Evolutionary conservation across 2,888 invertebrate species (phyloP), one percentile per base, ranked within the genome.

Genomic region (Meteorus colon): DNA sequence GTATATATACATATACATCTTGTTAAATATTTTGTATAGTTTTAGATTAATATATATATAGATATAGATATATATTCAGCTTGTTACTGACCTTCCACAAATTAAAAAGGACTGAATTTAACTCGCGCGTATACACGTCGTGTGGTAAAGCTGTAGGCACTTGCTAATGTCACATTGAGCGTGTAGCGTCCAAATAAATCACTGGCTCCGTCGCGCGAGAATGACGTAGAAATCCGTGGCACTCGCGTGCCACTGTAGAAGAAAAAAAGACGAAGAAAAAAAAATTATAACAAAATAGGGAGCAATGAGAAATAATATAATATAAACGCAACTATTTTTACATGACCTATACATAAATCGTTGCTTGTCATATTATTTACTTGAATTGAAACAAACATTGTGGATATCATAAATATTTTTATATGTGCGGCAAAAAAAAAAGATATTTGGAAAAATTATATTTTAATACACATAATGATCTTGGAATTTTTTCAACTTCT

Each of bases 51-150:
- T 19, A 24, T 19, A 55, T 19, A 5, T 55, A 55, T 55, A 19
- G 6, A 55, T 55, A 19, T 55, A n/a, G n/a, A 2, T 48, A n/a
- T 19, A 55, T 24, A 41, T 19, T 63, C 19, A 4, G 16, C 63
- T 65, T 65, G 65, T 65, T 10, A 65, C 65, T 65, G 65, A 65
- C 65, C 65, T 65, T 65, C 24, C 37, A 14, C 37, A 65, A 41
- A 65, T 41, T 37, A 24, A 65, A 65, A 24, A 24, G 19, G 19
- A 65, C 41, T 65, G 65, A 65, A 65, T 65, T 65, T 31, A 55
- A 55, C 19, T 65, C 65, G 65, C 34, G 65, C 65, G 65, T 37
- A 55, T 19, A 55, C 55, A 55, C 55, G 19, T 55, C 55, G 55
- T n/a, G 6, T 55, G 55, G 55, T 55, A 55, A 55, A 55, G n/a